Conservation (phyloP, 2,113 vertebrate genomes). For the Anolis sagrei region DNA sequence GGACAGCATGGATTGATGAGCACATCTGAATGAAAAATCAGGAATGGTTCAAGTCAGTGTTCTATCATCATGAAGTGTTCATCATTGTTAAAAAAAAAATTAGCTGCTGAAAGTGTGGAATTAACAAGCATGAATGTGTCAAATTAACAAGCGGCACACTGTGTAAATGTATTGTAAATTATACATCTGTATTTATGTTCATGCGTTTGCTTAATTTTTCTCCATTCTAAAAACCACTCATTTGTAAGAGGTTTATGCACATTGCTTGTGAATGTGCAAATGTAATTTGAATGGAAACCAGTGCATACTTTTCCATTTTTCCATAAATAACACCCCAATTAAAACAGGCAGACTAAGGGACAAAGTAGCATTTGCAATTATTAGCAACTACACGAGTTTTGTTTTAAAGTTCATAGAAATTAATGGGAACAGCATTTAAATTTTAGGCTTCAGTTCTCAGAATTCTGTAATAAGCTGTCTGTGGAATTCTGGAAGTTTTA, state of each 20-base stretch:
- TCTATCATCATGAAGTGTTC: neutral
- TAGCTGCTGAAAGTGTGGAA: too few species aligned
- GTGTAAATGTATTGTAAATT: neutral
- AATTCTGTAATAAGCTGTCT: too few species aligned
- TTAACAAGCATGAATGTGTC: neutral
- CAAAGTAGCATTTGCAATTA: neutral
- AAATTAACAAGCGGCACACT: conserved; percentile 5
- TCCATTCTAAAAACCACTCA: neutral
- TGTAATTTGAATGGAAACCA: neutral
- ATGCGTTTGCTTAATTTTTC: neutral
- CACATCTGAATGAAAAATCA: neutral
- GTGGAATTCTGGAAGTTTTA: too few species aligned
- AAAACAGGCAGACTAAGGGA: neutral
- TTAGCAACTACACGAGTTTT: neutral
- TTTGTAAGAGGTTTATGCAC: neutral
- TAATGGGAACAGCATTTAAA: too few species aligned
- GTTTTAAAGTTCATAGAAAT: neutral
- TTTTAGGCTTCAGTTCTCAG: too few species aligned
- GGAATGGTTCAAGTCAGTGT: neutral
- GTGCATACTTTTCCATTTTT: neutral
- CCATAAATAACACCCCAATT: neutral
- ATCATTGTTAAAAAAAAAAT: conserved; percentile 4
- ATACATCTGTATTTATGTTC: neutral
- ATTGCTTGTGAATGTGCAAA: neutral
- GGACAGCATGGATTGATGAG: neutral